Evolutionary conservation across 2,797 vertebrate species (phyloP), one percentile per base, ranked within the genome.

Genomic region (Hafferia zeledoni): DNA sequence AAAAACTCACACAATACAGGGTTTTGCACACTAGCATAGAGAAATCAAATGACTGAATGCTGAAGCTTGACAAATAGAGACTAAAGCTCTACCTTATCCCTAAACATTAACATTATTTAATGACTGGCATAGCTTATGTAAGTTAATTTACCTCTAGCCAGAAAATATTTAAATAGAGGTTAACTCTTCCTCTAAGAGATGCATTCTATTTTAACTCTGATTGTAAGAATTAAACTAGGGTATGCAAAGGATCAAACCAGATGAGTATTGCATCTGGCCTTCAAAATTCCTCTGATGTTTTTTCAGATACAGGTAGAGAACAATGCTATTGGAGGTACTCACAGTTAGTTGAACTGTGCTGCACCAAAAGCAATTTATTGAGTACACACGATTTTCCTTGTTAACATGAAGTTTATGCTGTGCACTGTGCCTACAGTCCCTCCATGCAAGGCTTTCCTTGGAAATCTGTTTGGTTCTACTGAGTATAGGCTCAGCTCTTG

Each of bases 61-160:
- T 83, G 81, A 93, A 82, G 55, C 20, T 22, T 75, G 49, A 87
- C 46, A 78, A 83, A 83, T 33, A 67, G 33, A 77, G 68, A 80
- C 33, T 70, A 68, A 79, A 93, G 31, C 19, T 72, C 31, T 24
- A 24, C 53, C 56, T 87, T 70, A 67, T 24, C 81, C 84, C 64
- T 83, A 70, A 89, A 52, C 9, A 80, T 30, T 39, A 43, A 70
- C 75, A 30, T 25, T 47, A 87, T 72, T 28, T 76, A 67, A 80
- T 35, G 37, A 70, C 11, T 68, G 30, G 28, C 28, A 89, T 11
- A 75, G 16, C 7, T 70, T 68, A 75, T 12, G 61, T 14, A 85
- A 74, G 56, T 47, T 90, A 60, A 43, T 61, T 81, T 87, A 53
- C 49, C 20, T 59, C 39, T 43, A 90, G 35, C 10, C 46, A 68